Evolutionary conservation across 2,888 invertebrate genomes (phyloP).

Genomic region (Aphidoletes aphidimyza): DNA sequence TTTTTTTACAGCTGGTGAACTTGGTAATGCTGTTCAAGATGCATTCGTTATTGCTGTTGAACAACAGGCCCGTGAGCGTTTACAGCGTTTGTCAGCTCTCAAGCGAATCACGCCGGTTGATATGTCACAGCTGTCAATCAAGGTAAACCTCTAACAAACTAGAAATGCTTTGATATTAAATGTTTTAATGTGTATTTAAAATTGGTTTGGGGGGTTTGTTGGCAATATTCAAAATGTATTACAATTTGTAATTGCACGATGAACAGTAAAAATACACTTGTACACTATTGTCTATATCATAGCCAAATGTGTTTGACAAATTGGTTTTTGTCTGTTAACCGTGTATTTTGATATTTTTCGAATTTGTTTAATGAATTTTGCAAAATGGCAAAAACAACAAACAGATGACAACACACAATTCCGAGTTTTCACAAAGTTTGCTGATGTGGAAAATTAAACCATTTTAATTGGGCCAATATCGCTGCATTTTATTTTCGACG

Average conservation of each 20-base stretch:
- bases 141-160: conserved; percentile 69
- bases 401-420: not conserved
- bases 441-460: not conserved
- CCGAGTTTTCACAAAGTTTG: not conserved
- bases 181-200: too few species aligned
- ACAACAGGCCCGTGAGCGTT: conserved; percentile 90
- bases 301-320: too few species aligned
- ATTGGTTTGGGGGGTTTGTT: too few species aligned
- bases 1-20: conserved; percentile 77
- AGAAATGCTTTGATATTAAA: too few species aligned
- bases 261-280: too few species aligned
- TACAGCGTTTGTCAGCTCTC: conserved; percentile 91
- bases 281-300: too few species aligned
- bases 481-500: not conserved
- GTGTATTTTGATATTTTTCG: too few species aligned
- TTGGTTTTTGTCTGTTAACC: too few species aligned
- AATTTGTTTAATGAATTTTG: not conserved
- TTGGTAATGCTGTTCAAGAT: conserved; percentile 92
- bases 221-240: too few species aligned
- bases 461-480: not conserved
- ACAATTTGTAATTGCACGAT: too few species aligned
- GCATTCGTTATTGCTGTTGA: conserved; percentile 98
- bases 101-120: conserved; percentile 93
- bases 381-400: not conserved
- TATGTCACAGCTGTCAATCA: conserved; percentile 89